A percentile compares a stretch with the other conserved stretches of the same genome.
phyloP scores from a whole-genome alignment of 2,113 vertebrate species.

The Canis aureus region DNA sequence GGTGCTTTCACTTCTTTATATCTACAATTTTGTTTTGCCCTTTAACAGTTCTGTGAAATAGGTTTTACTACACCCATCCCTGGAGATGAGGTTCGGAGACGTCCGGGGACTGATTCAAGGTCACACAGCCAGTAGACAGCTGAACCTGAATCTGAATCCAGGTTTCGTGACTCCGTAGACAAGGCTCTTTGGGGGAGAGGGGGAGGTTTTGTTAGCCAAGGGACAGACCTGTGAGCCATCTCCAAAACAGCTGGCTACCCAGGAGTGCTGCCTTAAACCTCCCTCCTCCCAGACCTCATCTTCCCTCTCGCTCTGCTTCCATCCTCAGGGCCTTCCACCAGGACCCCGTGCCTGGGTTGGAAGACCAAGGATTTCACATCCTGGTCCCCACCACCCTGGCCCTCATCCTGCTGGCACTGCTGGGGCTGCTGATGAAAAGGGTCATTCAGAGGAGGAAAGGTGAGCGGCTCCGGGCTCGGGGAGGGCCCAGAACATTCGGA shows the following conservation, averaged over 20 bases:
- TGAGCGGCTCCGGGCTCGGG: slow-evolving; percentile 21
- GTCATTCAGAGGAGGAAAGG: slow-evolving; percentile 70
- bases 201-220: not conserved
- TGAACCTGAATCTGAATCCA: not conserved
- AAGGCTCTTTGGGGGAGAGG: not conserved
- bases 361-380: slow-evolving; percentile 64
- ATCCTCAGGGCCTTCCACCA: slow-evolving; percentile 14
- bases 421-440: slow-evolving; percentile 67
- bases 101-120: not conserved
- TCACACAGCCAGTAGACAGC: not conserved
- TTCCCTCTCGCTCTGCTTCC: not conserved
- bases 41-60: not conserved
- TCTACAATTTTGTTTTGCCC: not conserved
- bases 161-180: not conserved
- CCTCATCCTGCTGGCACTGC: slow-evolving; percentile 63
- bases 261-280: not conserved
- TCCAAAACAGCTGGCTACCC: not conserved
- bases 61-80: not conserved
- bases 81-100: not conserved
- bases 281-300: not conserved
- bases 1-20: not conserved
- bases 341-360: not conserved
- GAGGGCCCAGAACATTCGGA: not conserved
- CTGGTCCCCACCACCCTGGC: slow-evolving; percentile 67
- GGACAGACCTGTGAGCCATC: not conserved